Base-by-base conservation (phyloP, 30 jellyfish, hydroid and myxozoan genomes). In the Haliclystus octoradiatus region DNA sequence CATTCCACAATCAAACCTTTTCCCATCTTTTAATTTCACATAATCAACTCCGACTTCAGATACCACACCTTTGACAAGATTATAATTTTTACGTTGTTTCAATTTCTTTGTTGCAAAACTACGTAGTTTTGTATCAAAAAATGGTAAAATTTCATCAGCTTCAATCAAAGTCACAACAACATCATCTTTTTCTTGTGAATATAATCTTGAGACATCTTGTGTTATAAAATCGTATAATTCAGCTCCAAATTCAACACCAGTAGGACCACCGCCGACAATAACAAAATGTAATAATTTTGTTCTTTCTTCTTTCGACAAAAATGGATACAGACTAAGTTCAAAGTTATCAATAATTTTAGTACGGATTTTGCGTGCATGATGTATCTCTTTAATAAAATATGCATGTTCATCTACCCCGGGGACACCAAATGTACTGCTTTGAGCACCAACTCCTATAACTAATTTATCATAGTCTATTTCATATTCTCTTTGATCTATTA, bases 181-280 rank as follows among this genome's bases (percentile, higher is more conserved):
- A 57, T 69, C 80, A 12, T 71, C 52, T 76, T 89, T 77, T 62
- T 89, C 98, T 30, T 70, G 94, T 19, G 98, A 85, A 82, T 73
- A 89, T 62, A 89, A 32, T 33, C 98, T 72, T 0, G 95, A 29
- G 29, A 89, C 95, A 73, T 89, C 98, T 69, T 82, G 94, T 2
- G 98, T 89, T 50, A 89, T 89, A 68, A 89, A 89, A 64, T 89
- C 98, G 71, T 89, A 82, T 15, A 89, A 78, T 62, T 89, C 98
- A 7, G 98, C 98, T 7, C 98, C 98, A 89, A 89, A 89, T 52
- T 89, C 98, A 14, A 89, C 75, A 34, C 98, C 98, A 12, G 98
- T 89, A 26, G 98, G 98, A 27, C 98, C 98, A 26, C 98, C 98
- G 52, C 98, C 98, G 35, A 89, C 98, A 70, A 89, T 89, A 2